Percentiles rank a stretch among this genome's conserved stretches.
These are phyloP conservation scores for Helogale parvula DNA, from an alignment of 2,113 vertebrate genomes.

Conservation along the genomic window DNA sequence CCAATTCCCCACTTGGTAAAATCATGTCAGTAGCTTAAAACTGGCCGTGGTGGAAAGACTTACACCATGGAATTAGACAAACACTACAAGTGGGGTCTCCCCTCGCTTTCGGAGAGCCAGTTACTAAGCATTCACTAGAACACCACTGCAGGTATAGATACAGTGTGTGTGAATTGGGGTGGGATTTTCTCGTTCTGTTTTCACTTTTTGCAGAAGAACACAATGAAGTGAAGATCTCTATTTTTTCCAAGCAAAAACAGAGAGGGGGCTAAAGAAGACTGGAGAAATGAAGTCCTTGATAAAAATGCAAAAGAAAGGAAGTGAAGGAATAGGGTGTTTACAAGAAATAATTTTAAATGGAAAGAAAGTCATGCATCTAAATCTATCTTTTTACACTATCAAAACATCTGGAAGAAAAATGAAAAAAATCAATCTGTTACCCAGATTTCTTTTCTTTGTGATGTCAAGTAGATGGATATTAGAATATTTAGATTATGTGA, in stretches of 20 bases:
- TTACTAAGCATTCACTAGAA: background rate
- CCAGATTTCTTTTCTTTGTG: constrained; percentile 55
- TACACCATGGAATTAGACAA: background rate
- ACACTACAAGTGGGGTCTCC: background rate
- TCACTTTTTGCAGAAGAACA: background rate
- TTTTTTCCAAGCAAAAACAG: constrained; percentile 41
- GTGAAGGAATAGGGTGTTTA: background rate
- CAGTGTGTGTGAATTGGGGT: background rate
- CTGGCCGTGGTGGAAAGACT: background rate
- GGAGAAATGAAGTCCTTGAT: constrained; percentile 27
- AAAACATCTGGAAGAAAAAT: constrained; percentile 57
- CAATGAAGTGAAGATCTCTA: background rate
- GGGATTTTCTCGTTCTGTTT: background rate
- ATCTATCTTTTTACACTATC: constrained; percentile 34
- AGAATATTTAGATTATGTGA: constrained; percentile 54
- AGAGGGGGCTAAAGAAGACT: background rate
- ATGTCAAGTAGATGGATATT: constrained; percentile 49
- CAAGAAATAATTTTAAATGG: constrained; percentile 38
- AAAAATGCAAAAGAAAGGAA: constrained; percentile 22
- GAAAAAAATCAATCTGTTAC: constrained; percentile 46
- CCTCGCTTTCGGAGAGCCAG: background rate
- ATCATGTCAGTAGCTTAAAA: background rate
- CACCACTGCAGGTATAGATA: background rate
- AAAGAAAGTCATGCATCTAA: constrained; percentile 54
- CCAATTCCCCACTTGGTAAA: background rate